These are phyloP conservation scores for Astreopora myriophthalma DNA, from an alignment of 64 coral and sea anemone species.

Conservation along the genomic window DNA sequence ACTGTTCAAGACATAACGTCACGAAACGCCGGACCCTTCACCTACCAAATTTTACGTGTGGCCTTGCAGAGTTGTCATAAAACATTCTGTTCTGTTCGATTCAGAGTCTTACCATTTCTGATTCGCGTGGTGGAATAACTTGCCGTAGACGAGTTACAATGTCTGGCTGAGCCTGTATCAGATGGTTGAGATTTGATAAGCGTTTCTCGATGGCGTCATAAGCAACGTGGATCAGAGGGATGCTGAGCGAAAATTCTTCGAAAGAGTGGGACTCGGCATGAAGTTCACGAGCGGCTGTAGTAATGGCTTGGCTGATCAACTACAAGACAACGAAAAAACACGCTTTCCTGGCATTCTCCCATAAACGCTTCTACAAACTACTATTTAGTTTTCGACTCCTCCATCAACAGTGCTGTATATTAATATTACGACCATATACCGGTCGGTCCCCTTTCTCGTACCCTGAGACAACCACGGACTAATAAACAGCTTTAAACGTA, in stretches of 20 bases:
- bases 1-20: no score
- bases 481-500: no score
- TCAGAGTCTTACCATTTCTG: constrained; percentile 36
- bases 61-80: no score
- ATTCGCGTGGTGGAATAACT: constrained; percentile 7
- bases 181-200: constrained; percentile 29
- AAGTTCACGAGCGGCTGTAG: constrained; percentile 19
- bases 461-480: no score
- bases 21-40: no score
- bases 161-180: constrained; percentile 13
- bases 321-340: background rate
- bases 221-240: constrained; percentile 29
- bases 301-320: constrained; percentile 24
- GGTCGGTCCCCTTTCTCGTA: no score
- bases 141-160: constrained; percentile 33
- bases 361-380: background rate
- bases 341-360: background rate
- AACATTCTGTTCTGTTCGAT: background rate
- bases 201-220: constrained; percentile 45
- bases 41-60: no score
- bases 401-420: no score
- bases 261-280: background rate
- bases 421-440: no score
- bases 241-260: constrained; percentile 5
- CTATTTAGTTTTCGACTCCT: background rate